Conservation (phyloP, 2,113 vertebrate species). For the Electrona antarctica region DNA sequence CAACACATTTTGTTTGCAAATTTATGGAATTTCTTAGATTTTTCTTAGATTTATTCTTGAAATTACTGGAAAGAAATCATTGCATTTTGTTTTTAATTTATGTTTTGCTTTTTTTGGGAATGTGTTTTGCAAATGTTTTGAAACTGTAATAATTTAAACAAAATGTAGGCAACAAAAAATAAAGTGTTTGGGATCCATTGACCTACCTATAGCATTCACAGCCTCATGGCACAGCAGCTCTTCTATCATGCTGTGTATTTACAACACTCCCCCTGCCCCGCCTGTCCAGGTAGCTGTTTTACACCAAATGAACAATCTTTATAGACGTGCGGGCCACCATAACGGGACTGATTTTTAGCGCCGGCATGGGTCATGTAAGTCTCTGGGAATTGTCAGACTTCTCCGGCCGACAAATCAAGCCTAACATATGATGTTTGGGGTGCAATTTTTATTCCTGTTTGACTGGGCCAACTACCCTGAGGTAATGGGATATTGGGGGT, state of each 20-base stretch:
- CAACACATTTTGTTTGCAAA: too few species aligned
- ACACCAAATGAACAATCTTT: conserved; percentile 98
- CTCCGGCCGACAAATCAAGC: conserved; percentile 95
- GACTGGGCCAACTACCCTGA: conserved; percentile 93
- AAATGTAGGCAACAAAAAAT: too few species aligned
- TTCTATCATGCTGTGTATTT: conserved; percentile 94
- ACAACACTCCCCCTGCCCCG: conserved; percentile 85
- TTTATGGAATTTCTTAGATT: too few species aligned
- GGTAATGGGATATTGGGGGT: conserved; percentile 95
- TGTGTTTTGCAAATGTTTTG: too few species aligned
- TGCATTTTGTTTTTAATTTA: too few species aligned
- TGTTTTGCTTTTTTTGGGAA: too few species aligned
- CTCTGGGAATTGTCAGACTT: conserved; percentile 93
- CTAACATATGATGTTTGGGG: conserved; percentile 97
- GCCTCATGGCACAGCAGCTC: conserved; percentile 66
- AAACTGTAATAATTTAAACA: too few species aligned
- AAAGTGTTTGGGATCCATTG: too few species aligned
- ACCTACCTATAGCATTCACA: too few species aligned
- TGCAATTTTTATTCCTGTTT: conserved; percentile 98
- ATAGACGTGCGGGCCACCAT: conserved; percentile 91
- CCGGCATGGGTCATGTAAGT: conserved; percentile 87
- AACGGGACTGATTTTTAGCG: conserved; percentile 94
- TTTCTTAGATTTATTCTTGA: too few species aligned
- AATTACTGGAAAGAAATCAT: too few species aligned
- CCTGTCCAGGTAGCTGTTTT: conserved; percentile 93